A percentile compares a stretch with the other conserved stretches of the same genome.
Evolutionary conservation across 2,888 invertebrate species (phyloP).

Genomic region (Pristionchus maxplancki): DNA sequence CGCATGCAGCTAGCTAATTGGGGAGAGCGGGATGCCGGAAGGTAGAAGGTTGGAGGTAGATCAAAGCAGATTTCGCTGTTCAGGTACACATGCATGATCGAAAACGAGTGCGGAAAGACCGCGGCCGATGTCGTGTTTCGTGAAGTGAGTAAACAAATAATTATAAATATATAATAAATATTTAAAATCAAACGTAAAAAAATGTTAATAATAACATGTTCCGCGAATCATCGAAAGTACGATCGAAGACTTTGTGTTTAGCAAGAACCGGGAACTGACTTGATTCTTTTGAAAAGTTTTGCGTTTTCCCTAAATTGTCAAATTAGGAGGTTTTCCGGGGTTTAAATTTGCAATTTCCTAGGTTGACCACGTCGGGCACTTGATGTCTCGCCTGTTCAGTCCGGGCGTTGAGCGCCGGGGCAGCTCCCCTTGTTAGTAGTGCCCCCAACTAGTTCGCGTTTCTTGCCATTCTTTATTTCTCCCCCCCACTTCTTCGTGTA

Average conservation of each 20-base stretch:
- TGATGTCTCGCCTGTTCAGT: conserved; percentile 52
- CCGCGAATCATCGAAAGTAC: background rate
- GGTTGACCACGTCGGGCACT: conserved; percentile 50
- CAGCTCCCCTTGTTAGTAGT: conserved; percentile 47
- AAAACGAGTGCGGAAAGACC: conserved; percentile 46
- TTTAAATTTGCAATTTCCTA: background rate
- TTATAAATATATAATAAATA: background rate
- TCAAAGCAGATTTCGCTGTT: background rate
- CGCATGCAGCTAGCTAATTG: conserved; percentile 50
- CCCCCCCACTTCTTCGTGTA: background rate
- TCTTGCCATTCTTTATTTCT: background rate
- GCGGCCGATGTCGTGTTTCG: conserved; percentile 48
- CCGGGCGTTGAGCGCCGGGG: conserved; percentile 38
- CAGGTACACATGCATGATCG: conserved; percentile 50
- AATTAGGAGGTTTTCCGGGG: background rate
- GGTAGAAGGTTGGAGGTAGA: conserved; percentile 31
- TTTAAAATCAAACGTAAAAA: background rate
- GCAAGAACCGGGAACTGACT: background rate
- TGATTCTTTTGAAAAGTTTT: background rate
- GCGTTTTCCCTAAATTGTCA: background rate
- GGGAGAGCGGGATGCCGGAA: conserved; percentile 51
- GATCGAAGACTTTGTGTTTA: background rate
- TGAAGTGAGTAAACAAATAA: background rate
- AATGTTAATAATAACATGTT: background rate
- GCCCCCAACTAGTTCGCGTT: background rate